A percentile compares a stretch with the other conserved stretches of the same genome.
Evolutionary conservation across 2,797 vertebrate genomes (phyloP).

Genomic region (Xenops minutus): DNA sequence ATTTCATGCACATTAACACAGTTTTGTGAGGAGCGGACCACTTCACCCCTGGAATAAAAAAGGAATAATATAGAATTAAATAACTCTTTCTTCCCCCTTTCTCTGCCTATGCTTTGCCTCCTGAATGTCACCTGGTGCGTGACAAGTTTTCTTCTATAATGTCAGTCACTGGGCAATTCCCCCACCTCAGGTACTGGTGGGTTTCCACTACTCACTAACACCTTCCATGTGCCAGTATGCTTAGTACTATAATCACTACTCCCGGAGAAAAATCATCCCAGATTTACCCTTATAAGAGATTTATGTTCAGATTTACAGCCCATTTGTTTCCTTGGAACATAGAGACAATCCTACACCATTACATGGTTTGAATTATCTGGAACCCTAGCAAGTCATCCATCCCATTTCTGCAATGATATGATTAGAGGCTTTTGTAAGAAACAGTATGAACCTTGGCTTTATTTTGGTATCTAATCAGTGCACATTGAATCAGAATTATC

Average conservation of each 20-base stretch:
- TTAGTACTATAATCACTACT: background rate
- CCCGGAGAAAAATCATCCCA: background rate
- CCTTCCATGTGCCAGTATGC: background rate
- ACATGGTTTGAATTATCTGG: background rate
- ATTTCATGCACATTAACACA: background rate
- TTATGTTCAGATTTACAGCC: background rate
- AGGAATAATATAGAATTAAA: background rate
- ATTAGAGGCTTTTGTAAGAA: slow-evolving; percentile 16
- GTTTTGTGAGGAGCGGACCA: background rate
- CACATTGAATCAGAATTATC: slow-evolving; percentile 29
- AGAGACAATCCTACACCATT: background rate
- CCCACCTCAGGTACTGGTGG: background rate
- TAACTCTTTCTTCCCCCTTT: background rate
- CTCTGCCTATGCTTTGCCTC: background rate
- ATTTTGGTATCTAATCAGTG: slow-evolving; percentile 21
- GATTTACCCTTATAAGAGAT: background rate
- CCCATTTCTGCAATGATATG: background rate
- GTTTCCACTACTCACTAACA: background rate
- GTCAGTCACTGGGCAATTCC: background rate
- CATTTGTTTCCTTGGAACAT: background rate
- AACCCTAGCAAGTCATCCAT: slow-evolving; percentile 4
- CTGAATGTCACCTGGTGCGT: background rate
- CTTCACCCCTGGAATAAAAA: background rate
- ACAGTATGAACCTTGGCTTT: background rate
- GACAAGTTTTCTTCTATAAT: background rate